Evolutionary conservation across 2,888 invertebrate genomes (phyloP), one percentile per base, ranked within the genome.

Genomic region (Apomyelois bistriatella): DNA sequence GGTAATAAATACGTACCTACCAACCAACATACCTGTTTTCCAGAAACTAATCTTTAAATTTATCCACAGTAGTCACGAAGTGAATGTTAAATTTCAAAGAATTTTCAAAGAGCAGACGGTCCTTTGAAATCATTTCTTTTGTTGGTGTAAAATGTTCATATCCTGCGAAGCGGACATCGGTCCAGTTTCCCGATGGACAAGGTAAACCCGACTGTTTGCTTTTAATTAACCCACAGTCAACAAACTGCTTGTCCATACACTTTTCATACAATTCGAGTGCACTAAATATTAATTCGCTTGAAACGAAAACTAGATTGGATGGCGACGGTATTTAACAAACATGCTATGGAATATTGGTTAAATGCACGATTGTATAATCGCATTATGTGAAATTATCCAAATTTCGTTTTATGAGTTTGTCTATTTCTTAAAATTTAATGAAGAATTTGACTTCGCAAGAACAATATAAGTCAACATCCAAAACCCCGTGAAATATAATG

Each of bases 191-290:
- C 72, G 73, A 71, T 74, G 72, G 75, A 75, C 76, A 78, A 75
- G 70, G 82, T 79, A 82, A 82, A 83, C 82, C 66, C 69, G 58
- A 65, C 61, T 85, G 86, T 89, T 87, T 87, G 80, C 77, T 80
- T 89, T 88, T 85, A 85, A 89, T 89, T 87, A 89, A 83, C 81
- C 79, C 72, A 74, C 76, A 73, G 83, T 82, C 82, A 84, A 87
- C 84, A 83, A 65, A 67, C 73, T 71, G 76, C 72, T 77, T 70
- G 66, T 66, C 73, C 77, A 80, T 84, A 82, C 78, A 84, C 76
- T 85, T 83, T 87, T 86, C 82, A 85, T 85, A 82, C 84, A 79
- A 79, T 82, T 74, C 76, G 71, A 73, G 76, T 76, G 79, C 81
- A 79, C 79, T 80, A 79, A 73, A 73, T 76, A 77, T 68, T 69